phyloP scores from a whole-genome alignment of 1,140 invertebrate genomes.

The Hylyphantes graminicola region DNA sequence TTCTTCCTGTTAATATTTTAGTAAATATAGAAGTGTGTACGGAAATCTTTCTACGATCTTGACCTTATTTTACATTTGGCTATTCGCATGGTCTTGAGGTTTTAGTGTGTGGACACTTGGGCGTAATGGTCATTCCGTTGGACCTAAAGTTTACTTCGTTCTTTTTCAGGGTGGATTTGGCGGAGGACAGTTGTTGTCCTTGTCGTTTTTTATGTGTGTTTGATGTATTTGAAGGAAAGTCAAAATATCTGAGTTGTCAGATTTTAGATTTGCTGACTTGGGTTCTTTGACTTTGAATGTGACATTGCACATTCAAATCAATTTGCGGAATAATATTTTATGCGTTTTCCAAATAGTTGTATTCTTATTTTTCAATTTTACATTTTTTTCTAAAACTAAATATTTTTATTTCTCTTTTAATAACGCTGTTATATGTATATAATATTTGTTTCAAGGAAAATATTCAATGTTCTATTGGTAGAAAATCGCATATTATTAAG shows the following conservation, averaged over 20 bases:
- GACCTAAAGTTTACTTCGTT: not conserved
- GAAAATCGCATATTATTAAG: too few relatives aligned
- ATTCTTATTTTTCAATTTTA: too few relatives aligned
- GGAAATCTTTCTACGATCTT: not conserved
- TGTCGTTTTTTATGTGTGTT: not conserved
- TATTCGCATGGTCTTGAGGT: conserved; percentile 10
- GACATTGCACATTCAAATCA: too few relatives aligned
- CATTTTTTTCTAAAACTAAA: too few relatives aligned
- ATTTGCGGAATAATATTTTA: too few relatives aligned
- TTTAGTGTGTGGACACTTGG: not conserved
- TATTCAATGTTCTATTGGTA: too few relatives aligned
- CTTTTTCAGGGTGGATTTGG: not conserved
- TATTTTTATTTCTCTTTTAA: too few relatives aligned
- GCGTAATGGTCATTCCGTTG: not conserved
- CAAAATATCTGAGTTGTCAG: not conserved
- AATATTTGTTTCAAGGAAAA: too few relatives aligned
- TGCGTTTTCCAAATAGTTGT: too few relatives aligned
- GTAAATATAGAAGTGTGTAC: not conserved
- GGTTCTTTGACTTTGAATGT: not conserved
- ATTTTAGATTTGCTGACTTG: not conserved
- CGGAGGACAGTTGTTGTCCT: conserved; percentile 6
- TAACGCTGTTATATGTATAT: too few relatives aligned
- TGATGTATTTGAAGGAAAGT: conserved; percentile 14
- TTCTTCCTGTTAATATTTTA: not conserved
- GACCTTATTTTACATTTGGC: not conserved